phyloP scores from a whole-genome alignment of 30 jellyfish, hydroid and myxozoan genomes.

The Phacellophora camtschatica region DNA sequence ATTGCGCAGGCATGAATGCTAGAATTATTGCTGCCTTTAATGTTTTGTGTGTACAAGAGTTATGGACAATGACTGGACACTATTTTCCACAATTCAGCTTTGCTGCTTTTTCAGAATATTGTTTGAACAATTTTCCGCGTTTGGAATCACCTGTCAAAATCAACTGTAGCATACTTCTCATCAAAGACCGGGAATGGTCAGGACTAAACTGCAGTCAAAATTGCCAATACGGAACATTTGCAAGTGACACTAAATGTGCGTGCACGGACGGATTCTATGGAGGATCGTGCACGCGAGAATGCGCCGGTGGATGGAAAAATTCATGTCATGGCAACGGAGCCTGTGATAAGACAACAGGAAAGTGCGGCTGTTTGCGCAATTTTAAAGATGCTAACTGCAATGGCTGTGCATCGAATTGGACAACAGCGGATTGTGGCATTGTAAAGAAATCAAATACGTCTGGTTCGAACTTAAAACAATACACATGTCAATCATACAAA shows the following conservation, averaged over 20 bases:
- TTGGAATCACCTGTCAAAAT: not conserved
- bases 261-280: constrained; percentile 52
- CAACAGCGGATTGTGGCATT: constrained; percentile 34
- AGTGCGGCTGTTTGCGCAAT: constrained; percentile 33
- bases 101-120: not conserved
- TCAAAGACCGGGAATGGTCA: constrained; percentile 28
- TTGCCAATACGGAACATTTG: constrained; percentile 42
- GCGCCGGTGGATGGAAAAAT: constrained; percentile 45
- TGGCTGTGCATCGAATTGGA: constrained; percentile 53
- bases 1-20: not conserved
- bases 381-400: not conserved
- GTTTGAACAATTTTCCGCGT: not conserved
- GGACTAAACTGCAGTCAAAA: constrained; percentile 12
- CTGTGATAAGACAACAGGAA: constrained; percentile 34
- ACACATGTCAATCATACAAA: constrained; percentile 49
- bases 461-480: not conserved
- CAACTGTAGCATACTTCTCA: not conserved
- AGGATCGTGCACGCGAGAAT: not conserved
- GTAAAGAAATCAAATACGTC: not conserved
- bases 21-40: not conserved
- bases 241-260: not conserved
- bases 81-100: constrained; percentile 1
- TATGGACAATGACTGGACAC: not conserved
- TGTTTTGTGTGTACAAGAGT: constrained; percentile 35
- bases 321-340: constrained; percentile 50